These are phyloP conservation scores for Cerastoderma edule DNA, from an alignment of 2,888 invertebrate genomes.

Conservation along the genomic window DNA sequence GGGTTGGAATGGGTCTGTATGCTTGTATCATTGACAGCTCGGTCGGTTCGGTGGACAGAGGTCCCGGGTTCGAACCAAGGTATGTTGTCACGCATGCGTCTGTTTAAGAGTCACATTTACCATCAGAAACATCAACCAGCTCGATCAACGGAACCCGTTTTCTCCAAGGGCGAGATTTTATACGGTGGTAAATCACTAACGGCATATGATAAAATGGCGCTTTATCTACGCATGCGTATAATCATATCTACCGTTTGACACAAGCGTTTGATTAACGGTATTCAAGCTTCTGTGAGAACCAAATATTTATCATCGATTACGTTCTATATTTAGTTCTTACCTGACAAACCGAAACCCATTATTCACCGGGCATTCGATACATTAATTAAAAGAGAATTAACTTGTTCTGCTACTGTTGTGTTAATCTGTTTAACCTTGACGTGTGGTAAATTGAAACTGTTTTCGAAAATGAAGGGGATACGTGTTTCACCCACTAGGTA, in stretches of 20 bases:
- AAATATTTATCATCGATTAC: constrained; percentile 20
- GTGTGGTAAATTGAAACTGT: constrained; percentile 18
- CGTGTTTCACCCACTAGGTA: neutral
- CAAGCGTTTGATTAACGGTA: constrained; percentile 8
- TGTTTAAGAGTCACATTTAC: neutral
- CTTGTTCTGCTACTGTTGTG: neutral
- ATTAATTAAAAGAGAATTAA: constrained; percentile 5
- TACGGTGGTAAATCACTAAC: neutral
- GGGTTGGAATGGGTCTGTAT: too few relatives aligned
- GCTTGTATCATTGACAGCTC: too few relatives aligned
- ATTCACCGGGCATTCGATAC: neutral
- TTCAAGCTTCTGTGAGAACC: constrained; percentile 18
- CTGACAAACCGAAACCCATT: neutral
- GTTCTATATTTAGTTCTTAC: constrained; percentile 12
- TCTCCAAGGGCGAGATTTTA: neutral
- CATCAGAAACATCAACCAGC: neutral
- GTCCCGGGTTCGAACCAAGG: too few relatives aligned
- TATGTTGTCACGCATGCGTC: too few relatives aligned
- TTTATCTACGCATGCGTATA: constrained; percentile 13
- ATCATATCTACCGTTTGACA: neutral
- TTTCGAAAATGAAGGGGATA: neutral
- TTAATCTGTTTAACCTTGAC: constrained; percentile 8
- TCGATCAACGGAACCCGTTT: neutral
- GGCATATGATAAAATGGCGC: neutral
- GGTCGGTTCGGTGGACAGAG: too few relatives aligned